phyloP scores from a whole-genome alignment of 2,888 invertebrate species.

The Epinotia ramella region DNA sequence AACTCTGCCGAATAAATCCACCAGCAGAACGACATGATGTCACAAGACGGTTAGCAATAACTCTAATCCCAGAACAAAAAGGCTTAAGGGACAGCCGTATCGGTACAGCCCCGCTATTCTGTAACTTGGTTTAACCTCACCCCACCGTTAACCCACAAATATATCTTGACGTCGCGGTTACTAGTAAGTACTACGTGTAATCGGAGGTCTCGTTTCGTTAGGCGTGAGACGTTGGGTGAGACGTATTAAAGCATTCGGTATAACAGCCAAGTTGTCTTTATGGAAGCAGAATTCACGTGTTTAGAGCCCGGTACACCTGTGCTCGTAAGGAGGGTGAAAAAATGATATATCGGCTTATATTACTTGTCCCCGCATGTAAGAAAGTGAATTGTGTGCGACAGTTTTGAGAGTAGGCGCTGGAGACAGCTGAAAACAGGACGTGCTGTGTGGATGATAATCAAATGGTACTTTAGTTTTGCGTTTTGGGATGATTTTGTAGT shows the following conservation, averaged over 20 bases:
- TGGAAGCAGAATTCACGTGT: background rate
- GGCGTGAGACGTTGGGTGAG: too few relatives aligned
- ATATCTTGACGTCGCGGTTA: too few relatives aligned
- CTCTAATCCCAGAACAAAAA: background rate
- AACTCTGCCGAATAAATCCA: background rate
- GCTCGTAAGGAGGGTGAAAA: conserved; percentile 16
- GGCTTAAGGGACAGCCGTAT: background rate
- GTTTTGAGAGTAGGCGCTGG: background rate
- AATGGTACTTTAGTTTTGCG: background rate
- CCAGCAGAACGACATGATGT: conserved; percentile 4
- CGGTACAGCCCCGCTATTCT: too few relatives aligned
- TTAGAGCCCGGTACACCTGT: conserved; percentile 17
- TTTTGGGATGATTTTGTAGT: background rate
- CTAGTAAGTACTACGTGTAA: too few relatives aligned
- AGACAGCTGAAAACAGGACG: background rate
- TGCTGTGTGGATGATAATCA: background rate
- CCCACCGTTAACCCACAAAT: too few relatives aligned
- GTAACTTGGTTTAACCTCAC: too few relatives aligned
- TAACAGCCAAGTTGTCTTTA: too few relatives aligned
- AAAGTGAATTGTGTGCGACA: conserved; percentile 17
- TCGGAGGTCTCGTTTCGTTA: too few relatives aligned
- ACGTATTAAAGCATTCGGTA: too few relatives aligned
- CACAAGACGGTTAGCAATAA: conserved; percentile 17
- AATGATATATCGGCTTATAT: conserved; percentile 28
- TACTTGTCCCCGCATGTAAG: conserved; percentile 11